Evolutionary conservation across 2,888 invertebrate species (phyloP).

Genomic region (Drosophila emarginata): DNA sequence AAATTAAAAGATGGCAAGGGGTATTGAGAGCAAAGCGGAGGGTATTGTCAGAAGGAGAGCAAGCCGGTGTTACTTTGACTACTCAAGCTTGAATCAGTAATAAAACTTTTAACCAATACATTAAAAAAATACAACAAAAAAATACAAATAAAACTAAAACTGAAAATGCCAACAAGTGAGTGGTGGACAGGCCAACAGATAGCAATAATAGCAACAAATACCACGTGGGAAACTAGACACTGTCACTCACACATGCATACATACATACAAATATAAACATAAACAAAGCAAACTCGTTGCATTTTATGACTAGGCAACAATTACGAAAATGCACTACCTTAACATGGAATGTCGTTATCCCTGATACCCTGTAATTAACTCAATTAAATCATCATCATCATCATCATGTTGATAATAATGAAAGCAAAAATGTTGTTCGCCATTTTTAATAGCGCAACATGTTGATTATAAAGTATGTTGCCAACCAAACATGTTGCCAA

Average conservation of each 20-base stretch:
- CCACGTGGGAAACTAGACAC: slow-evolving; percentile 64
- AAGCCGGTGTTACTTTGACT: slow-evolving; percentile 32
- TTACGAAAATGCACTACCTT: slow-evolving; percentile 30
- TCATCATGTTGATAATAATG: too few species aligned
- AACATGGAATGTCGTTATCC: background rate
- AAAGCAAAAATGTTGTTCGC: too few species aligned
- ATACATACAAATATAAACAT: slow-evolving; percentile 6
- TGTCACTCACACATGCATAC: background rate
- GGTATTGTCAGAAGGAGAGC: background rate
- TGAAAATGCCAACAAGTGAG: slow-evolving; percentile 40
- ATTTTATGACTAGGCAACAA: slow-evolving; percentile 57
- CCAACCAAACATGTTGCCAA: too few species aligned
- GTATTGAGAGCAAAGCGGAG: background rate
- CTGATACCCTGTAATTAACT: background rate
- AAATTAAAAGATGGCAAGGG: too few species aligned
- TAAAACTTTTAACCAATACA: slow-evolving; percentile 31
- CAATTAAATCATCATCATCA: too few species aligned
- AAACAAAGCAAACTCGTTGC: slow-evolving; percentile 31
- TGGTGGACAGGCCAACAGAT: slow-evolving; percentile 12
- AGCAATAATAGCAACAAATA: slow-evolving; percentile 18
- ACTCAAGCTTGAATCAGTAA: slow-evolving; percentile 23
- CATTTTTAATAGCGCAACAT: too few species aligned
- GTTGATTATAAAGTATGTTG: too few species aligned
- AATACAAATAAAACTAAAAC: slow-evolving; percentile 19
- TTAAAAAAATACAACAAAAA: slow-evolving; percentile 15